Base-by-base conservation (phyloP, 1,140 invertebrate genomes). In the Scylla paramamosain region DNA sequence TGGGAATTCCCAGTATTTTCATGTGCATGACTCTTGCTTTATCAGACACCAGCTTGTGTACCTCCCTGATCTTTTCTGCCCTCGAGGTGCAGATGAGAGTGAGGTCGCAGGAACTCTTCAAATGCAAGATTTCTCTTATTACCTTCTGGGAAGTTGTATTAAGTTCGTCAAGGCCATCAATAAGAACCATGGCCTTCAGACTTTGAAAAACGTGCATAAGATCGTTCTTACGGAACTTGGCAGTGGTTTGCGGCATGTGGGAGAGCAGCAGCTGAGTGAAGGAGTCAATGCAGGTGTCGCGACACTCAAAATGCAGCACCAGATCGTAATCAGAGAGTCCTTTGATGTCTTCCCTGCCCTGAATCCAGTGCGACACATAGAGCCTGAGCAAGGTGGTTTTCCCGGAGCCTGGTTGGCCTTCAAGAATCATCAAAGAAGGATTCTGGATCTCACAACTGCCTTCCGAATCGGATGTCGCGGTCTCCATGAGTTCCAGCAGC, bases 111-210 rank as follows among this genome's bases (percentile, higher is more conserved):
- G 87, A 83, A 28, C 28, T 90, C 48, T 90, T 90, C 25, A 67
- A 12, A 28, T 90, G 31, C 8, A 94, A 20, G 48, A 94, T 82
- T 90, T 94, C 93, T 82, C 48, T 94, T 12, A 94, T 29, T 12
- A 94, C 29, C 28, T 77, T 89, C 16, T 59, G 31, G 12, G 93
- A 94, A 8, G 93, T 28, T n/a, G 6, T 39, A 83, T 90, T 94
- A 25, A 94, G 86, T 90, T 94, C 93, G 32, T 94, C 93, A 46
- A 94, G 31, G 8, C 93, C 93, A 67, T 94, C 93, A 25, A 94
- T 83, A n/a, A 94, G 87, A 31, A 94, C 59, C 29, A 94, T 59
- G n/a, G 87, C 20, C 83, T 90, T 94, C 46, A 94, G 59, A 29
- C 87, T 83, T n/a, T 90, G 31, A 7, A 82, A 39, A 82, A 89